A percentile compares a stretch with the other conserved stretches of the same genome.
phyloP scores from a whole-genome alignment of 1,140 invertebrate species.

The Globodera rostochiensis region DNA sequence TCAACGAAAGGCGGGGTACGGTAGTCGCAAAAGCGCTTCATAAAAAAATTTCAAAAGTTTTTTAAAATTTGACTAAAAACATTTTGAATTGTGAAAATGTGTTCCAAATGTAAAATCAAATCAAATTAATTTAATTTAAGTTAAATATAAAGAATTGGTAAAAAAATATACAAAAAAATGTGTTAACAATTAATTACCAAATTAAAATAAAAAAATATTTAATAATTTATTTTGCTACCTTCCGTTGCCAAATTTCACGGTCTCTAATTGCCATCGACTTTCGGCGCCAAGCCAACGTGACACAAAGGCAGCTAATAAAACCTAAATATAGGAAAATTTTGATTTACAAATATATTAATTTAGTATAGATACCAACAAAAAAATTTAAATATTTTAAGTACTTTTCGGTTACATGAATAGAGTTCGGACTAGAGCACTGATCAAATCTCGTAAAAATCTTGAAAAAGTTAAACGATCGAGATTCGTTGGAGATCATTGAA shows the following conservation, averaged over 20 bases:
- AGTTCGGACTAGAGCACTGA: too few relatives aligned
- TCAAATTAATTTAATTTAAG: too few relatives aligned
- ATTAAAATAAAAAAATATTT: constrained; percentile 3
- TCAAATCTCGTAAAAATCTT: too few relatives aligned
- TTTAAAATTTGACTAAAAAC: constrained; percentile 13
- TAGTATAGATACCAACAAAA: neutral
- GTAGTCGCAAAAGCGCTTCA: constrained; percentile 14
- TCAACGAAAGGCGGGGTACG: constrained; percentile 21
- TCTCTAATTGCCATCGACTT: constrained; percentile 38
- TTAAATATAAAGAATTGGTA: too few relatives aligned
- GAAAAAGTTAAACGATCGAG: too few relatives aligned
- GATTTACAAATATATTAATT: neutral
- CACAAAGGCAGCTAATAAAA: constrained; percentile 43
- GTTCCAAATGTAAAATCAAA: too few relatives aligned
- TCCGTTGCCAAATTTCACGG: constrained; percentile 26
- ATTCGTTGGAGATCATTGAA: too few relatives aligned
- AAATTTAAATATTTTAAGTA: too few relatives aligned
- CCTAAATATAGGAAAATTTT: constrained; percentile 26
- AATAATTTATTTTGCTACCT: constrained; percentile 29
- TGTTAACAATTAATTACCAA: neutral
- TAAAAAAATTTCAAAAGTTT: constrained; percentile 16
- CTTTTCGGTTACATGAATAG: too few relatives aligned
- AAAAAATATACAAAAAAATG: too few relatives aligned
- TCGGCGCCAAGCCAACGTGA: constrained; percentile 39
- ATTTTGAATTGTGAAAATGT: neutral